Evolutionary conservation across 2,113 vertebrate species (phyloP).

Genomic region (Pseudorasbora parva): DNA sequence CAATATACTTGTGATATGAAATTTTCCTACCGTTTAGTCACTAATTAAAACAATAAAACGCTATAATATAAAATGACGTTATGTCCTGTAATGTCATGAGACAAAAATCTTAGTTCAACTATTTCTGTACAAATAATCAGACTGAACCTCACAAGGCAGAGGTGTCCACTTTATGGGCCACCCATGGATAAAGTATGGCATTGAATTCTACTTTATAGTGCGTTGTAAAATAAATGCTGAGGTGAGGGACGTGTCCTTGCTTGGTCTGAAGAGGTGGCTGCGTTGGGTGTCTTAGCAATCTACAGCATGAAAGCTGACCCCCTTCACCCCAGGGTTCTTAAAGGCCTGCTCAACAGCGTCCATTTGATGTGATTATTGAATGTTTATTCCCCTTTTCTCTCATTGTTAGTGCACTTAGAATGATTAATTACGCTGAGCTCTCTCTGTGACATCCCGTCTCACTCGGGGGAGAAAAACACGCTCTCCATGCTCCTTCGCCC

Average conservation of each 20-base stretch:
- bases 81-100: neutral
- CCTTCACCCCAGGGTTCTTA: conserved; percentile 15
- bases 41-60: conserved; percentile 3
- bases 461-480: conserved; percentile 50
- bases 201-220: conserved; percentile 22
- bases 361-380: conserved; percentile 57
- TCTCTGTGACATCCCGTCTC: conserved; percentile 53
- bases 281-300: neutral
- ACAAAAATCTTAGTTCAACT: conserved; percentile 9
- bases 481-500: conserved; percentile 45
- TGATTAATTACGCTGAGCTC: conserved; percentile 58
- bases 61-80: neutral
- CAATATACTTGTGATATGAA: too few species aligned
- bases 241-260: conserved; percentile 23
- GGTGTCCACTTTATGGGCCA: neutral
- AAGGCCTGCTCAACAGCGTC: neutral
- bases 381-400: conserved; percentile 59
- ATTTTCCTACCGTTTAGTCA: too few species aligned
- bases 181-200: conserved; percentile 10
- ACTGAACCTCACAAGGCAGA: neutral
- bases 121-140: conserved; percentile 14
- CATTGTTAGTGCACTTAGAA: conserved; percentile 60
- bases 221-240: conserved; percentile 28
- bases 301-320: conserved; percentile 10
- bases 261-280: conserved; percentile 6